A percentile compares a stretch with the other conserved stretches of the same genome.
Evolutionary conservation across 1,140 invertebrate genomes (phyloP).

Genomic region (Drosophila jambulina): DNA sequence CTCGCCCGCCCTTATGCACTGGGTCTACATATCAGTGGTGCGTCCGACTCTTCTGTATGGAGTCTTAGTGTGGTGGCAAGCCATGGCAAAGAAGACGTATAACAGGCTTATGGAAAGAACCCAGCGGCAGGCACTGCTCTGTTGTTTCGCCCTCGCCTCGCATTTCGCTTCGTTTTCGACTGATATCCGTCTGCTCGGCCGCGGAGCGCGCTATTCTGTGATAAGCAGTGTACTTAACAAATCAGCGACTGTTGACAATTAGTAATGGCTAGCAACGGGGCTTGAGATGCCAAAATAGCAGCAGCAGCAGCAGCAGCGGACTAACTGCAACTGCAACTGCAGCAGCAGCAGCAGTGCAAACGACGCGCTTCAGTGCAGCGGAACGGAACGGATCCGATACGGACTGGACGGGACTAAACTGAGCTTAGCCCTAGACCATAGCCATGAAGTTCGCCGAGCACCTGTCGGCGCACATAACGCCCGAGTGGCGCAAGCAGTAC

Average conservation of each 20-base stretch:
- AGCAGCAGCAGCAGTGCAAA: constrained; percentile 60
- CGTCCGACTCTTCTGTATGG: too few relatives aligned
- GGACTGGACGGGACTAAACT: constrained; percentile 2
- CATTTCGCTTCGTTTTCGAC: constrained; percentile 25
- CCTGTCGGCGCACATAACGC: constrained; percentile 97
- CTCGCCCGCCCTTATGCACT: too few relatives aligned
- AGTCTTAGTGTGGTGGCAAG: too few relatives aligned
- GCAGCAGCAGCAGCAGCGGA: not conserved
- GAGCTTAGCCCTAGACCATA: constrained; percentile 13
- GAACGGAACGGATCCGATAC: constrained; percentile 28
- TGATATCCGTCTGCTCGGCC: constrained; percentile 33
- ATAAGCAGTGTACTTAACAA: constrained; percentile 77
- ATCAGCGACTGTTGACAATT: constrained; percentile 65
- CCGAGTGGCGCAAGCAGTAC: constrained; percentile 99
- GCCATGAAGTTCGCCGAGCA: constrained; percentile 98
- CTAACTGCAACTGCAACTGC: constrained; percentile 40
- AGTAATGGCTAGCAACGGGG: constrained; percentile 45
- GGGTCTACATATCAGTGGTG: too few relatives aligned
- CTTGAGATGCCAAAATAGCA: constrained; percentile 39
- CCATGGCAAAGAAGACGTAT: too few relatives aligned
- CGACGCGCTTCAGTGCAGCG: constrained; percentile 49
- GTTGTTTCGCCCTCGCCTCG: constrained; percentile 36
- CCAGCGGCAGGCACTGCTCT: too few relatives aligned
- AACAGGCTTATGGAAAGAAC: too few relatives aligned
- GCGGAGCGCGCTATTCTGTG: constrained; percentile 67